Evolutionary conservation across 35 echinoderm and acorn worm genomes (phyloP).

Genomic region (Apostichopus californicus): DNA sequence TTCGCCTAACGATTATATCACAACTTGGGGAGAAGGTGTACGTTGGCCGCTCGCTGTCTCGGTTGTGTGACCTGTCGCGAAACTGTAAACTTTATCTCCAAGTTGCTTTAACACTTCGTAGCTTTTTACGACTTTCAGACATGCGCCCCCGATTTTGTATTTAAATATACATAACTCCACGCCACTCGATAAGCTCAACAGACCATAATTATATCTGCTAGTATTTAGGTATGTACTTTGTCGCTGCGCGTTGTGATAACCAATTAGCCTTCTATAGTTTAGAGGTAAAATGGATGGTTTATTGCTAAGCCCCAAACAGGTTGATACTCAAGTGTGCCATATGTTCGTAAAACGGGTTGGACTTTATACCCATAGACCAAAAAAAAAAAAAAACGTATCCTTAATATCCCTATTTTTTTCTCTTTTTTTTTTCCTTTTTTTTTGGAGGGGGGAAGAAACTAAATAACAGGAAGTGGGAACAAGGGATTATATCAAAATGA

Average conservation of each 20-base stretch:
- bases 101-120: background rate
- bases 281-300: no score
- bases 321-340: slow-evolving; percentile 16
- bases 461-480: slow-evolving; percentile 22
- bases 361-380: slow-evolving; percentile 10
- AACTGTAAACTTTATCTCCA: background rate
- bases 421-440: background rate
- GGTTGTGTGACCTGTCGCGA: background rate
- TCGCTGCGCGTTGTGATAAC: no score
- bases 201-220: no score
- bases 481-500: slow-evolving; percentile 5
- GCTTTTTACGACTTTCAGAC: background rate
- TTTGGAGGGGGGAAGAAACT: background rate
- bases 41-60: background rate
- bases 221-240: no score
- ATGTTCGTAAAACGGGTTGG: background rate
- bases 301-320: no score
- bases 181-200: no score
- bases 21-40: background rate
- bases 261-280: no score
- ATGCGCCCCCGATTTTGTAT: background rate
- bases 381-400: no score
- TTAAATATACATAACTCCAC: no score
- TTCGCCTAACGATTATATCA: background rate
- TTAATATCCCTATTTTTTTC: background rate